Base-by-base conservation (phyloP, 2,113 vertebrate genomes). In the Hemibagrus wyckioides region DNA sequence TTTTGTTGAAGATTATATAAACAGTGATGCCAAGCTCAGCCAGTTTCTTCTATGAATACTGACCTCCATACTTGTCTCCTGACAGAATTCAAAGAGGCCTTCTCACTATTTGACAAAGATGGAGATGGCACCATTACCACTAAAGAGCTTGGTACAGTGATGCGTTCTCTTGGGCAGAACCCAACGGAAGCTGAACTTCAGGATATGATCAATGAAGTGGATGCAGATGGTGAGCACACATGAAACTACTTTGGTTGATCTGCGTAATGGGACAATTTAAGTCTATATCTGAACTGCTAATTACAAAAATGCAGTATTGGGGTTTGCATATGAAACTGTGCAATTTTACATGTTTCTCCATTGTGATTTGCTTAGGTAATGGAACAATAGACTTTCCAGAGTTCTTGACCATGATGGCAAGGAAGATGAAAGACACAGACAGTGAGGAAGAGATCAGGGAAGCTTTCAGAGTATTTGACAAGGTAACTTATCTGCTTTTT, bases 141-240 rank as follows among this genome's bases (percentile, higher is more conserved):
- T 89, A 97, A 97, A 95, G 97, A 97, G 89, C 90, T 97, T 94
- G 97, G 97, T 73, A 97, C 97, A 59, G 97, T 97, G 88, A 97
- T 97, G 97, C 94, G 97, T 89, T 97, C 96, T 79, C 96, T 97
- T 91, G 97, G 97, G 85, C 97, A 97, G 87, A 97, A 97, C 91
- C 97, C 97, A 84, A 97, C 97, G 91, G 97, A 97, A 93, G 97
- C 97, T 80, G 97, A 97, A 88, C 94, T 97, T 88, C 97, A 97
- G 94, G 97, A 97, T 90, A 97, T 97, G 97, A 97, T 97, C 89
- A 97, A 97, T 91, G 97, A 97, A 95, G 96, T 97, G 93, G 97
- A 97, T 93, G 96, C 97, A 89, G 97, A 97, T 95, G 97, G 97
- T 97, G 92, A 92, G 93, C 15, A 73, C 80, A 85, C 23, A 21